Base-by-base conservation (phyloP, 1,140 invertebrate species). In the Campodea augens region DNA sequence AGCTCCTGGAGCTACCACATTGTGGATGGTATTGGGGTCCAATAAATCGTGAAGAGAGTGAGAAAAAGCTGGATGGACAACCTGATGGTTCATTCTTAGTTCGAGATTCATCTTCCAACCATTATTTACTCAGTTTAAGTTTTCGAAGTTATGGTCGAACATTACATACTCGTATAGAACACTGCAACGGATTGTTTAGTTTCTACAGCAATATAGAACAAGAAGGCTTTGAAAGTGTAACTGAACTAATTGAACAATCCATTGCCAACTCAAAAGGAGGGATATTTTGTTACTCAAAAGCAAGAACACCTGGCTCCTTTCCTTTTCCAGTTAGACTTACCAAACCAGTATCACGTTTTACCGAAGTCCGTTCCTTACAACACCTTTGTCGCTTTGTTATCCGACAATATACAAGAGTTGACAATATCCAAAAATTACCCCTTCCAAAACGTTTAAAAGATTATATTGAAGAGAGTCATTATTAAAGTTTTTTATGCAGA, bases 11-110 rank as follows among this genome's bases (percentile, higher is more conserved):
- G 46, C 52, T 75, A 37, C 68, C 70, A 12, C 72, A 71, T 49
- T 71, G 68, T 60, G 73, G 73, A 25, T 76, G 74, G 74, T 76
- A 77, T 52, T 77, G 74, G 74, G 74, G 74, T 20, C 69, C 72
- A 25, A 67, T 76, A 43, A 73, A 71, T 7, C 59, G 72, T 21
- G 62, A 66, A 37, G 72, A 75, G 57, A 72, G 73, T 20, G 72
- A 75, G 54, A 64, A 71, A 46, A 74, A 73, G 54, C 56, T 80
- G 15, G 60, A 65, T n/a, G 69, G 73, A 46, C 73, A 80, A 57
- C 74, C 77, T 22, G 79, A 83, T 60, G 81, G 81, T 45, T 73
- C 80, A 45, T 85, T 85, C 61, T 61, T 85, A 36, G 77, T 85
- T 5, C 66, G 79, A 18, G 79, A 83, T 57, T 82, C 78, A 10